A percentile compares a stretch with the other conserved stretches of the same genome.
Evolutionary conservation across 1,140 invertebrate species (phyloP).

Genomic region (Euborellia annulipes): DNA sequence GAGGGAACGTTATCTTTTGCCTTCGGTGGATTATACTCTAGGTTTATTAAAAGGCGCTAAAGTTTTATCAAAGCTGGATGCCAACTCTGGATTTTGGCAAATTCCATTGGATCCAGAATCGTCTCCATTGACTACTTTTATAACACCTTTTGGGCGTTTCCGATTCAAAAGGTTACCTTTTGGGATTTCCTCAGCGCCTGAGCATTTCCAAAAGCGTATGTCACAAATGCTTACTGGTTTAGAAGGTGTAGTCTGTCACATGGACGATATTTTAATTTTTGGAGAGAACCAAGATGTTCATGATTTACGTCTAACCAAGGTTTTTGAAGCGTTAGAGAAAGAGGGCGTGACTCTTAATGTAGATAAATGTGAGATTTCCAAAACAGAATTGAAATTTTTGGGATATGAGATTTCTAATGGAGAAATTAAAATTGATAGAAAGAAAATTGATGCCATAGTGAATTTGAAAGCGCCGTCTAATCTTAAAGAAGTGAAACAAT

Average conservation of each 20-base stretch:
- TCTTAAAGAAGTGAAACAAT: slow-evolving; percentile 6
- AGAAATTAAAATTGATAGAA: neutral
- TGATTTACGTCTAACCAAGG: neutral
- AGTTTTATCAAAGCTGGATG: slow-evolving; percentile 14
- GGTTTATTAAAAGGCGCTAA: neutral
- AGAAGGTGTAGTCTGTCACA: neutral
- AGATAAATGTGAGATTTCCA: neutral
- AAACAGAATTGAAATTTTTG: neutral
- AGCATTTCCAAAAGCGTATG: neutral
- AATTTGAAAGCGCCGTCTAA: neutral
- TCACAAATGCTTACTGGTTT: neutral
- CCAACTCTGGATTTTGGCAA: slow-evolving; percentile 14
- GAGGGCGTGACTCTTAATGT: neutral
- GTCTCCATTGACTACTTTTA: slow-evolving; percentile 14
- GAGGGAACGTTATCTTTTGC: slow-evolving; percentile 12
- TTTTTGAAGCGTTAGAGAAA: neutral
- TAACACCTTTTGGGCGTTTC: slow-evolving; percentile 15
- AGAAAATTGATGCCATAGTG: neutral
- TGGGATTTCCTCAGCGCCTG: slow-evolving; percentile 4
- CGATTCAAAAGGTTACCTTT: slow-evolving; percentile 7
- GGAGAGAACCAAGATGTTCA: neutral
- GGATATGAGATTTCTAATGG: neutral
- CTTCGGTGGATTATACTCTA: slow-evolving; percentile 5
- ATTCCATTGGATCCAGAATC: slow-evolving; percentile 11
- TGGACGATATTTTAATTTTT: neutral